Evolutionary conservation across 2,113 vertebrate genomes (phyloP).

Genomic region (Protomyctophum bolini): DNA sequence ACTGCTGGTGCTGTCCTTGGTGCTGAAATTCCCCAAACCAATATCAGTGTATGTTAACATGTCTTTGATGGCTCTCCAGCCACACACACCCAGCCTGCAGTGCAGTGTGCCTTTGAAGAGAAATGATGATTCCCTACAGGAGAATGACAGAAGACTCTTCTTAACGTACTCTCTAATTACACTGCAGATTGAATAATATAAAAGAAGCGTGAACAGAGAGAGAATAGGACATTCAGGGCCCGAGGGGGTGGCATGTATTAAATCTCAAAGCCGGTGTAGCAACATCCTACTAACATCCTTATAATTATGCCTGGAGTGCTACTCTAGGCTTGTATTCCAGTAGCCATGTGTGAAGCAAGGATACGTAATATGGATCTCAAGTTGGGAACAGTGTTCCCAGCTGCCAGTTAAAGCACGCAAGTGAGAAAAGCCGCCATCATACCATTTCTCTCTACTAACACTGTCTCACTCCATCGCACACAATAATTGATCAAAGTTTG

Average conservation of each 20-base stretch:
- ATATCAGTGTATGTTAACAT: conserved; percentile 41
- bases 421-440: conserved; percentile 56
- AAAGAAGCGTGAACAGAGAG: conserved; percentile 23
- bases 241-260: conserved; percentile 13
- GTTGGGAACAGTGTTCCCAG: conserved; percentile 27
- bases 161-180: conserved; percentile 41
- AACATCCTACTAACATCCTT: conserved; percentile 38
- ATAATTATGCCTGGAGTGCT: conserved; percentile 44
- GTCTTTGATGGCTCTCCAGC: conserved; percentile 16
- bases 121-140: conserved; percentile 20
- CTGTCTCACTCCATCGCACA: conserved; percentile 65
- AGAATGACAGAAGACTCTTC: conserved; percentile 8
- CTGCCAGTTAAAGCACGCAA: conserved; percentile 54
- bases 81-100: conserved; percentile 19
- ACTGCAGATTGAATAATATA: conserved; percentile 45
- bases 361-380: conserved; percentile 25
- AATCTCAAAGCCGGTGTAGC: conserved; percentile 32
- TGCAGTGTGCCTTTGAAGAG: conserved; percentile 4
- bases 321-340: not conserved
- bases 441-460: conserved; percentile 42
- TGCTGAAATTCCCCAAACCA: conserved; percentile 49
- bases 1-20: conserved; percentile 28
- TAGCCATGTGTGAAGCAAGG: conserved; percentile 19
- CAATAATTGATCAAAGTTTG: conserved; percentile 83
- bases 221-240: conserved; percentile 25